A percentile compares a stretch with the other conserved stretches of the same genome.
These are phyloP conservation scores for Telmatherina bonti DNA, from an alignment of 2,797 vertebrate genomes.

Conservation along the genomic window DNA sequence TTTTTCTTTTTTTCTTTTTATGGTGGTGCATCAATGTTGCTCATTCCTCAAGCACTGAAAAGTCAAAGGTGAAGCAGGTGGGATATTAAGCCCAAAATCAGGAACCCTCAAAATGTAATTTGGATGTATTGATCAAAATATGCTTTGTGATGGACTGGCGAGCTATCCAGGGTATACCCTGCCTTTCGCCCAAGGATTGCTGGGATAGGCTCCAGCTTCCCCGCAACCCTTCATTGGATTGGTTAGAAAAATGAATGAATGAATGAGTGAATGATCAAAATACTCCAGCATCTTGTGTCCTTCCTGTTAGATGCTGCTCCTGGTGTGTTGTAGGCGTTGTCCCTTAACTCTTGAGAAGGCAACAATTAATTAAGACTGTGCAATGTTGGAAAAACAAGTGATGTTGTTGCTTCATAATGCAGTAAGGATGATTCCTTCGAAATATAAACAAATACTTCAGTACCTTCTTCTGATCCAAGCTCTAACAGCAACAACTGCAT, in stretches of 20 bases:
- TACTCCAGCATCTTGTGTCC: neutral
- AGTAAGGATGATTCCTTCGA: neutral
- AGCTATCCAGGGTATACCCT: no score
- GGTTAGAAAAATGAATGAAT: no score
- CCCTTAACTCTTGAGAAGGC: neutral
- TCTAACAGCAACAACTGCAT: neutral
- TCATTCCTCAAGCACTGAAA: slow-evolving; percentile 17
- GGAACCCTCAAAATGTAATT: slow-evolving; percentile 6
- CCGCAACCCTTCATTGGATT: no score
- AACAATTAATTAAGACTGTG: neutral
- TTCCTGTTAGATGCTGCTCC: slow-evolving; percentile 6
- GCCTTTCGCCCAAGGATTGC: no score
- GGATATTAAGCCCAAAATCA: slow-evolving; percentile 21
- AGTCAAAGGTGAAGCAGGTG: slow-evolving; percentile 22
- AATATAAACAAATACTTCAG: neutral
- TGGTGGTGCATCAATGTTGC: slow-evolving; percentile 23
- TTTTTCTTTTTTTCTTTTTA: slow-evolving; percentile 4
- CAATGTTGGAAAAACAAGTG: neutral
- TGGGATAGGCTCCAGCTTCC: no score
- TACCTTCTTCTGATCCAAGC: neutral
- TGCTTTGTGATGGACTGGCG: no score
- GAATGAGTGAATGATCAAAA: no score
- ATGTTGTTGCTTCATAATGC: neutral
- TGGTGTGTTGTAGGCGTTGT: slow-evolving; percentile 1
- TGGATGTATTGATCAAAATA: slow-evolving; percentile 32